phyloP scores from a whole-genome alignment of 1,140 invertebrate species.

The Drosophila athabasca region DNA sequence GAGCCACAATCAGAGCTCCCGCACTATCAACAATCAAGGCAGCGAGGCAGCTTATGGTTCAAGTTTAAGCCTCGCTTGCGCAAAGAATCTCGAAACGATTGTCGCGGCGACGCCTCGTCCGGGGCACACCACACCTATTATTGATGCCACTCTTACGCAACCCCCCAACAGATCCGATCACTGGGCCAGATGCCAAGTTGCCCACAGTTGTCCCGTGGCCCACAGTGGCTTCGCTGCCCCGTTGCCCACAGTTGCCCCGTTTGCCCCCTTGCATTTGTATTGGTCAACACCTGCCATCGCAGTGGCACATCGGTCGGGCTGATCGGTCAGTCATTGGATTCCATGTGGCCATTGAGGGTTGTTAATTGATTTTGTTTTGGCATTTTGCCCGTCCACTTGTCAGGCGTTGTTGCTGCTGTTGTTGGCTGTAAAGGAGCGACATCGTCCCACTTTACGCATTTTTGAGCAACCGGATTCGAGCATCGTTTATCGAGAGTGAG shows the following conservation, averaged over 20 bases:
- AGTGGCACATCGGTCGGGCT: constrained; percentile 31
- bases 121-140: constrained; percentile 12
- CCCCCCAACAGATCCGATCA: background rate
- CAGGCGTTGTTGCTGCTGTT: constrained; percentile 47
- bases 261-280: constrained; percentile 70
- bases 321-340: constrained; percentile 3
- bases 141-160: constrained; percentile 45
- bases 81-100: constrained; percentile 52
- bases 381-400: constrained; percentile 75
- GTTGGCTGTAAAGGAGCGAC: constrained; percentile 67
- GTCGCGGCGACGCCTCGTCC: background rate
- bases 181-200: constrained; percentile 16
- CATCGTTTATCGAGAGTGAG: constrained; percentile 11
- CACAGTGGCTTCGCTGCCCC: too few species aligned
- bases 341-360: constrained; percentile 41
- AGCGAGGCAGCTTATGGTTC: constrained; percentile 31
- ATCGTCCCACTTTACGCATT: constrained; percentile 79
- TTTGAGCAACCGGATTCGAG: constrained; percentile 72
- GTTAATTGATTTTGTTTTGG: constrained; percentile 80
- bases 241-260: constrained; percentile 56
- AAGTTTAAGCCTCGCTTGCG: constrained; percentile 64
- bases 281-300: constrained; percentile 70
- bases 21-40: too few species aligned
- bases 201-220: constrained; percentile 29
- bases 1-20: constrained; percentile 39